These are phyloP conservation scores for Bubalus kerabau DNA, from an alignment of 2,113 vertebrate genomes.

Conservation along the genomic window DNA sequence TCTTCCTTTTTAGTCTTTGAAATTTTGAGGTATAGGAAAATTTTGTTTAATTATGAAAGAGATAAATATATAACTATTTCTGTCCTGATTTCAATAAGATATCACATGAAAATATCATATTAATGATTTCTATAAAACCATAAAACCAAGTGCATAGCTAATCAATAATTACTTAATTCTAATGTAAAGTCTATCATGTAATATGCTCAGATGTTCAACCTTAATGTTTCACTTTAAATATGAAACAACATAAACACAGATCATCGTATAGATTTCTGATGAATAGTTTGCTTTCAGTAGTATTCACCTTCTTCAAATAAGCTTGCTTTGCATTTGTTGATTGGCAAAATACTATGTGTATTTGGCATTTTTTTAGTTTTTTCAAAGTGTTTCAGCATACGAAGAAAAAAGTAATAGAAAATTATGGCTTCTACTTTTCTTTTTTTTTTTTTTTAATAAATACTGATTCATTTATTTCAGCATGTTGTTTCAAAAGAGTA, in stretches of 20 bases:
- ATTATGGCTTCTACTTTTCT: neutral
- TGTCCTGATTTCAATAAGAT: neutral
- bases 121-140: neutral
- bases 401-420: neutral
- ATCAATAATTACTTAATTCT: neutral
- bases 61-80: neutral
- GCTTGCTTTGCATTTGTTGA: neutral
- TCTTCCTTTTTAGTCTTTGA: neutral
- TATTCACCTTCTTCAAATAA: neutral
- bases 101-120: neutral
- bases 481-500: neutral
- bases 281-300: neutral
- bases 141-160: neutral
- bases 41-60: slow-evolving; percentile 20
- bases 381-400: neutral
- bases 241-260: neutral
- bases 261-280: neutral
- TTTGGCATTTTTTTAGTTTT: neutral
- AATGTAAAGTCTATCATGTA: neutral
- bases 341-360: neutral
- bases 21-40: neutral
- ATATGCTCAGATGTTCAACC: neutral
- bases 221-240: neutral
- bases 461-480: neutral
- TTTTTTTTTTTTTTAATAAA: neutral